phyloP scores from a whole-genome alignment of 2,888 invertebrate genomes.

The Lithophane leautieri region DNA sequence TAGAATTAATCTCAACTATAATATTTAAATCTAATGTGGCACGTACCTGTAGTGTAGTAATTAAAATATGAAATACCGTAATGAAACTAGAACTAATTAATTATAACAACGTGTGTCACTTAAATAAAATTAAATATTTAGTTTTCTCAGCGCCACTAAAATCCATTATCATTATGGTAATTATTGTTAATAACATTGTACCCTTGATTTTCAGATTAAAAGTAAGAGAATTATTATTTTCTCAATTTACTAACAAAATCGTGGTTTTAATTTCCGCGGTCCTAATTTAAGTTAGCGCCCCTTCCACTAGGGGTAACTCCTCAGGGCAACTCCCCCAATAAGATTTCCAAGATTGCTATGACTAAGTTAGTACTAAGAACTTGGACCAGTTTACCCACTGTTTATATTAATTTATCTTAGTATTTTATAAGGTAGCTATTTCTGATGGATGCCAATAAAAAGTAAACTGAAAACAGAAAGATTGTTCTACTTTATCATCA shows the following conservation, averaged over 20 bases:
- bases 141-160: no score
- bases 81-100: background rate
- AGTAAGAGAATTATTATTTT: background rate
- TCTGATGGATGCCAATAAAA: background rate
- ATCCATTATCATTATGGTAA: background rate
- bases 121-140: background rate
- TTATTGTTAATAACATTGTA: background rate
- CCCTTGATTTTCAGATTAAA: background rate
- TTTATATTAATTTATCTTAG: constrained; percentile 9
- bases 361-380: constrained; percentile 40
- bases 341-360: constrained; percentile 52
- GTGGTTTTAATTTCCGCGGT: constrained; percentile 31
- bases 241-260: constrained; percentile 20
- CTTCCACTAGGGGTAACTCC: constrained; percentile 37
- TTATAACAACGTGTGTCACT: background rate
- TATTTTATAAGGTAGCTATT: background rate
- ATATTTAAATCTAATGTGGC: background rate
- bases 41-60: background rate
- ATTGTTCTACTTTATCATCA: background rate
- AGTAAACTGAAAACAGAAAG: background rate
- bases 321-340: constrained; percentile 34
- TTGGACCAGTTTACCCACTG: background rate
- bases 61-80: background rate
- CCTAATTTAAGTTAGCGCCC: constrained; percentile 36
- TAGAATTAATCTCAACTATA: background rate